Evolutionary conservation across 2,888 invertebrate species (phyloP).

Genomic region (Acanthosepion lycidas): DNA sequence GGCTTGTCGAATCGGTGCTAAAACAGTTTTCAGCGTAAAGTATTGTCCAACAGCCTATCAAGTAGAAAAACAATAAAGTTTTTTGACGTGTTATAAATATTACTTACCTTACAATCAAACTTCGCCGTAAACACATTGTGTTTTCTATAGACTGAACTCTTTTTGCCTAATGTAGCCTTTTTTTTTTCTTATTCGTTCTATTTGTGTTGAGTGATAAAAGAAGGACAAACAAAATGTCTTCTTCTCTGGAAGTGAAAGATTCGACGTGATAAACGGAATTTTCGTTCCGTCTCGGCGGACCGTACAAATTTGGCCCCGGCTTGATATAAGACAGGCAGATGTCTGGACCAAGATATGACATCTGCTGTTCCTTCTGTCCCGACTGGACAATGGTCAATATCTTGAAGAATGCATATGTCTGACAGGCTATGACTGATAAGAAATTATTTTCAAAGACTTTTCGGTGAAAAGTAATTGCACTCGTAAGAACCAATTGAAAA

Average conservation of each 20-base stretch:
- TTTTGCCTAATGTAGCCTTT: background rate
- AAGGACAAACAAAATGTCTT: background rate
- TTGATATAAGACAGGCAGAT: background rate
- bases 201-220: background rate
- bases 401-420: background rate
- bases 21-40: background rate
- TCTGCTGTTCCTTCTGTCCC: background rate
- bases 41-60: background rate
- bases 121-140: background rate
- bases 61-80: background rate
- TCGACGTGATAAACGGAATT: slow-evolving; percentile 7
- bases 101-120: background rate
- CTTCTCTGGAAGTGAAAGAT: background rate
- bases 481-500: background rate
- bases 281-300: background rate
- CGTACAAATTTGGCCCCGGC: background rate
- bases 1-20: background rate
- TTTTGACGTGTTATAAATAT: background rate
- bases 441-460: background rate
- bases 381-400: slow-evolving; percentile 23
- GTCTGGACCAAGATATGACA: background rate
- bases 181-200: background rate
- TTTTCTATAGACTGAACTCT: background rate
- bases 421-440: background rate
- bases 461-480: background rate